A percentile compares a stretch with the other conserved stretches of the same genome.
phyloP scores from a whole-genome alignment of 2,113 vertebrate species.

The Corydoras sp. region DNA sequence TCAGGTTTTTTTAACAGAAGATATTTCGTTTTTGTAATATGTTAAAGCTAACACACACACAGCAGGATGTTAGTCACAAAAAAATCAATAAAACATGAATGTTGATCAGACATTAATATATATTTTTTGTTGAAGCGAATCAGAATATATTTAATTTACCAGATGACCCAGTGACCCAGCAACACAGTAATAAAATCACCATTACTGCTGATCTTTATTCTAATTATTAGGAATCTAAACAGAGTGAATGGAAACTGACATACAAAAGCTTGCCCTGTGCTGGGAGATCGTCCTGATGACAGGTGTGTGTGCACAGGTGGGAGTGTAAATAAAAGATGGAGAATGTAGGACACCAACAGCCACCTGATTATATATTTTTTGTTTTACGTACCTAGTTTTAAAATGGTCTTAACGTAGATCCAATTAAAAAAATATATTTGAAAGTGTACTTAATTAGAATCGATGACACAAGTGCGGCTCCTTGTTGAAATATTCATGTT shows the following conservation, averaged over 20 bases:
- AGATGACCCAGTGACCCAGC: too few species aligned
- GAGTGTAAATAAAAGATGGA: not conserved
- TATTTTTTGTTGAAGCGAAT: too few species aligned
- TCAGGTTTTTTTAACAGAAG: too few species aligned
- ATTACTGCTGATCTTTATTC: not conserved
- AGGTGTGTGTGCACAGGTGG: constrained; percentile 10
- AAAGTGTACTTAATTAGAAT: not conserved
- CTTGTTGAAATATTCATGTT: not conserved
- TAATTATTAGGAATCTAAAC: not conserved
- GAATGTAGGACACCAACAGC: not conserved
- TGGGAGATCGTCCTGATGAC: not conserved
- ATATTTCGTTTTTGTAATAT: too few species aligned
- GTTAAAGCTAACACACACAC: too few species aligned
- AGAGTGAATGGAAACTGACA: not conserved
- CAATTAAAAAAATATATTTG: too few species aligned
- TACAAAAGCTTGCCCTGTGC: not conserved
- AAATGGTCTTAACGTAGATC: not conserved
- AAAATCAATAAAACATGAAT: too few species aligned
- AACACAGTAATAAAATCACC: not conserved
- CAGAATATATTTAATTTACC: too few species aligned
- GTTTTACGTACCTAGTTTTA: not conserved
- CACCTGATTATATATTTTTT: not conserved
- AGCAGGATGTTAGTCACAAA: too few species aligned
- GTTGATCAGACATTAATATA: too few species aligned
- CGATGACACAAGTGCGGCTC: not conserved